These are phyloP conservation scores for Hanleya hanleyi DNA, from an alignment of 2,888 invertebrate genomes.

Conservation along the genomic window DNA sequence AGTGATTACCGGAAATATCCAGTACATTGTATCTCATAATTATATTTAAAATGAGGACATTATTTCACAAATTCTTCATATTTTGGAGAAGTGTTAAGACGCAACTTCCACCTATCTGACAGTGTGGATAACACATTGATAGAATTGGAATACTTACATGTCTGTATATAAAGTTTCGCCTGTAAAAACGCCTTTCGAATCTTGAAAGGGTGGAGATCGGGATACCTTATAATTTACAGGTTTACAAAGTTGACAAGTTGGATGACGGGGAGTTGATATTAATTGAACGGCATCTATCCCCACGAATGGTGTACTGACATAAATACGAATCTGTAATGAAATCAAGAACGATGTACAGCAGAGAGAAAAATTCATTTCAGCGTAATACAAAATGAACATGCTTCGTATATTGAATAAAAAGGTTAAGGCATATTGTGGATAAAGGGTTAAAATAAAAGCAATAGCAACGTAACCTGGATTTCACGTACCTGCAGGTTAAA, in stretches of 20 bases:
- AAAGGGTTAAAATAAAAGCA: too few relatives aligned
- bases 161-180: conserved; percentile 41
- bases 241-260: conserved; percentile 47
- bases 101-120: too few relatives aligned
- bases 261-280: conserved; percentile 41
- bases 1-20: not conserved
- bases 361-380: not conserved
- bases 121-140: not conserved
- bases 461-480: too few relatives aligned
- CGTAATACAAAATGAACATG: too few relatives aligned
- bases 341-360: not conserved
- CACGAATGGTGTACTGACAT: conserved; percentile 48
- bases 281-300: conserved; percentile 63
- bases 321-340: conserved; percentile 48
- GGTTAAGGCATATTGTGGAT: too few relatives aligned
- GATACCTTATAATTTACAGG: conserved; percentile 48
- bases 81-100: too few relatives aligned
- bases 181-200: not conserved
- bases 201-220: conserved; percentile 49
- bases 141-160: conserved; percentile 33
- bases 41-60: too few relatives aligned
- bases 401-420: too few relatives aligned
- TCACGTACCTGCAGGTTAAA: too few relatives aligned
- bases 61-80: too few relatives aligned
- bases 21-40: too few relatives aligned